Base-by-base conservation (phyloP, 2,113 vertebrate species). In the Anarrhichthys ocellatus region DNA sequence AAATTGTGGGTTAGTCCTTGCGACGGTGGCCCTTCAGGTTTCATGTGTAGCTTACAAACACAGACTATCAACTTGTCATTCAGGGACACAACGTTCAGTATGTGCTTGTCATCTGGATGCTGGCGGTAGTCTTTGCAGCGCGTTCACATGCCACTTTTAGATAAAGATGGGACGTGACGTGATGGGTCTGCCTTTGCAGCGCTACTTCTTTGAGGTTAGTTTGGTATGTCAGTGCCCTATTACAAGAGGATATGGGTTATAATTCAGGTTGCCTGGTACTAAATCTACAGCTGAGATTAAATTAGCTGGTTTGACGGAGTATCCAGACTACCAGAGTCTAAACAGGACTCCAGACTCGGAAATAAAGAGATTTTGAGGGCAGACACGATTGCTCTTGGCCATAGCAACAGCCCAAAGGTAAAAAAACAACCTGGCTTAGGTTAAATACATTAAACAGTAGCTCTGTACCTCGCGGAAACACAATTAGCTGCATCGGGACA, bases 381-480 rank as follows among this genome's bases (percentile, higher is more conserved):
- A 36, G n/a, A 66, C 29, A 1, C 2, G 9, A n/a, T 34, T 67
- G 42, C 9, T 80, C 22, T 50, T n/a, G 24, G n/a, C n/a, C 20
- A 9, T 54, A 61, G 48, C 42, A 52, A 46, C 50, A 73, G 34
- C 1, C 5, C 11, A 54, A 11, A 6, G 42, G 24, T 34, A 34
- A 34, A 34, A 34, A 63, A 48, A 46, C n/a, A 24, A 18, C 17
- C 27, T 50, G 38, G 48, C 42, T 32, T 9, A 14, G 46, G 62
- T 50, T 40, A 14, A 74, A 81, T 18, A 70, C 46, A 64, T 81
- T 54, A 38, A 56, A 77, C 46, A 65, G 48, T n/a, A 15, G 64
- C 52, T 44, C 15, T 9, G 24, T 24, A 32, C 17, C 10, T 27
- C 7, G n/a, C 15, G 44, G n/a, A 61, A 74, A 77, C 46, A 62